Evolutionary conservation across 2,797 vertebrate species (phyloP).

Genomic region (Caiman crocodilus): DNA sequence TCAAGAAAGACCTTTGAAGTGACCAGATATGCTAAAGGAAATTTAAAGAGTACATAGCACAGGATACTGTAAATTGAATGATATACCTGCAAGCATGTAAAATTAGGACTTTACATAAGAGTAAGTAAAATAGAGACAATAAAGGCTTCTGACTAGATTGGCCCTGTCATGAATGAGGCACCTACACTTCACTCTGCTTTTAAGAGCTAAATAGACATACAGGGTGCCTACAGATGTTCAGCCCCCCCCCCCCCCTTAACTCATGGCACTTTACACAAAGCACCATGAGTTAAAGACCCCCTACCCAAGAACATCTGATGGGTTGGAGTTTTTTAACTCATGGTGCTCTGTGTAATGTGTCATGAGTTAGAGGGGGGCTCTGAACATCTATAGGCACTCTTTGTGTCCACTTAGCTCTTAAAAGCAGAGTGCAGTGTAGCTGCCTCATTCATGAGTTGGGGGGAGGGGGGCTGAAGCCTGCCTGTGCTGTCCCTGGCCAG

Average conservation of each 20-base stretch:
- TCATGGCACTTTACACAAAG: not conserved
- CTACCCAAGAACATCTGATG: not conserved
- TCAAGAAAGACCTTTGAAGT: slow-evolving; percentile 14
- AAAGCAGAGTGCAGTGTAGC: too few species aligned
- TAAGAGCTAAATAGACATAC: not conserved
- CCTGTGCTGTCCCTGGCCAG: too few species aligned
- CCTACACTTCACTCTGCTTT: not conserved
- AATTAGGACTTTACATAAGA: not conserved
- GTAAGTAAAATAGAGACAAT: too few species aligned
- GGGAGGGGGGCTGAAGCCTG: too few species aligned
- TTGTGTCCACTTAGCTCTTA: too few species aligned
- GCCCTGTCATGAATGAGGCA: too few species aligned
- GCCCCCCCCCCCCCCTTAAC: not conserved
- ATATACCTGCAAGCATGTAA: not conserved
- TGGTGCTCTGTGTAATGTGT: too few species aligned
- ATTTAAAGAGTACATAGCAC: not conserved
- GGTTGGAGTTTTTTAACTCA: too few species aligned
- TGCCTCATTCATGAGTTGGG: not conserved
- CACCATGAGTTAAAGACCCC: not conserved
- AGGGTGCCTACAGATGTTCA: not conserved
- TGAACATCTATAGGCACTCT: too few species aligned
- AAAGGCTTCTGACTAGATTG: too few species aligned
- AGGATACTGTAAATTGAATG: not conserved
- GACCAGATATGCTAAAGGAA: not conserved
- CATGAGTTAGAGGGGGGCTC: too few species aligned